Evolutionary conservation across 1,140 invertebrate species (phyloP).

Genomic region (Aphelenchoides avenae): DNA sequence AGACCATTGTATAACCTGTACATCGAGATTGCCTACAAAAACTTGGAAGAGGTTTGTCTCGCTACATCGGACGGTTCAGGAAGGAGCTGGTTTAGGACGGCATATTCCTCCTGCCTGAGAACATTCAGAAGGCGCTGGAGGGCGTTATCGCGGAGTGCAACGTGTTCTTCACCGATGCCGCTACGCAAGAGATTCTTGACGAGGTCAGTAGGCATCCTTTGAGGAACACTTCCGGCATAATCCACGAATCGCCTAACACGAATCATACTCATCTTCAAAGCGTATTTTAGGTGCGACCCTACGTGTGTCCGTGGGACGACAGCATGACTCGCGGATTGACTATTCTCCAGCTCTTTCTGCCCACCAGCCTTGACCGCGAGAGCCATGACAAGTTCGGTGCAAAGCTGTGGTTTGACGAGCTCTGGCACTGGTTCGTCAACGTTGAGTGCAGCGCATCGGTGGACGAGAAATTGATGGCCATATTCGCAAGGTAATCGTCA

Average conservation of each 20-base stretch:
- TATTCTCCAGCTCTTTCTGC: conserved; percentile 73
- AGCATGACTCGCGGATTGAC: conserved; percentile 67
- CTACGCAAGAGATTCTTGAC: conserved; percentile 81
- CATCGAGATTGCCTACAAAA: conserved; percentile 59
- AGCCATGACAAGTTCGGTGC: conserved; percentile 66
- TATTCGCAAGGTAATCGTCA: conserved; percentile 50
- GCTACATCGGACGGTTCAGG: neutral
- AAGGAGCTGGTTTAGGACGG: conserved; percentile 57
- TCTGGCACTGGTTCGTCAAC: conserved; percentile 61
- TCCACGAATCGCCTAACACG: conserved; percentile 12
- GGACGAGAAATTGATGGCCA: conserved; percentile 40
- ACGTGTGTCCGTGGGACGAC: conserved; percentile 71
- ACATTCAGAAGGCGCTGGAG: conserved; percentile 54
- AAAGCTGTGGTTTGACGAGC: conserved; percentile 76
- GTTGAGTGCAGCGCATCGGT: conserved; percentile 31
- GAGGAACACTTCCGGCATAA: too few species aligned
- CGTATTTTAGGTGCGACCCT: conserved; percentile 64
- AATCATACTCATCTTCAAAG: conserved; percentile 20
- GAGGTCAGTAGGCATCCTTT: too few species aligned
- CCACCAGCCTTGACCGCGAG: conserved; percentile 68
- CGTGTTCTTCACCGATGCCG: conserved; percentile 69
- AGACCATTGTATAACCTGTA: conserved; percentile 74
- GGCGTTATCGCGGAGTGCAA: conserved; percentile 44
- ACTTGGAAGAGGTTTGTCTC: conserved; percentile 33
- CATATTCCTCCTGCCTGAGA: conserved; percentile 64